Evolutionary conservation across 2,113 vertebrate genomes (phyloP).

Genomic region (Atractosteus spatula): DNA sequence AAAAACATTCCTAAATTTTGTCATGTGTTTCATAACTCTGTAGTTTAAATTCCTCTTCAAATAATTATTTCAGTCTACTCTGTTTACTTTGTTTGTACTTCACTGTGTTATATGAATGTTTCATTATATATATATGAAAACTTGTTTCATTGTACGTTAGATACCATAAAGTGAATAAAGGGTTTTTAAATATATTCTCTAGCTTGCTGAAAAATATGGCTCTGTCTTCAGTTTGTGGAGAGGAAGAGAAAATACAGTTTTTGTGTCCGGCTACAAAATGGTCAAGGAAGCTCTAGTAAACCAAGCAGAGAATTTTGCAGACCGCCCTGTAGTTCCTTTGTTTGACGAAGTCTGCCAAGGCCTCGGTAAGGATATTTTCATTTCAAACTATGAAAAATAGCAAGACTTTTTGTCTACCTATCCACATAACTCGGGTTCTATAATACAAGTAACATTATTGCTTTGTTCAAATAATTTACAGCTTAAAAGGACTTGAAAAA

Average conservation of each 20-base stretch:
- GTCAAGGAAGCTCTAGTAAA: slow-evolving; percentile 67
- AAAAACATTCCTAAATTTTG: too few species aligned
- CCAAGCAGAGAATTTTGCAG: slow-evolving; percentile 54
- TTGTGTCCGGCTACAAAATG: slow-evolving; percentile 54
- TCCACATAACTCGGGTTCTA: too few species aligned
- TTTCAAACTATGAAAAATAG: too few species aligned
- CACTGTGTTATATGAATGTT: slow-evolving; percentile 10
- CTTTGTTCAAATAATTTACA: too few species aligned
- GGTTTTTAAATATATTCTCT: too few species aligned
- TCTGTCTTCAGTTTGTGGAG: slow-evolving; percentile 36
- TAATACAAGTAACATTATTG: too few species aligned
- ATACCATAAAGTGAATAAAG: too few species aligned
- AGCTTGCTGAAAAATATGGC: slow-evolving; percentile 64
- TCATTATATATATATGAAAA: too few species aligned
- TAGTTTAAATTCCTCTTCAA: neutral
- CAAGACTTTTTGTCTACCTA: too few species aligned
- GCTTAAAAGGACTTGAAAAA: too few species aligned
- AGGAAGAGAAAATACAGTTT: slow-evolving; percentile 29
- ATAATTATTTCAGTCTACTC: neutral
- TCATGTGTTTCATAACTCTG: neutral
- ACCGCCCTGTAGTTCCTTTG: slow-evolving; percentile 32
- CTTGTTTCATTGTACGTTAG: too few species aligned
- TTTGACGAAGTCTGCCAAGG: slow-evolving; percentile 18
- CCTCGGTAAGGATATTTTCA: slow-evolving; percentile 42
- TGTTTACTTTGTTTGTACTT: slow-evolving; percentile 9